Conservation (phyloP, 2,888 invertebrate genomes). For the Nematopogon swammerdamellus region DNA sequence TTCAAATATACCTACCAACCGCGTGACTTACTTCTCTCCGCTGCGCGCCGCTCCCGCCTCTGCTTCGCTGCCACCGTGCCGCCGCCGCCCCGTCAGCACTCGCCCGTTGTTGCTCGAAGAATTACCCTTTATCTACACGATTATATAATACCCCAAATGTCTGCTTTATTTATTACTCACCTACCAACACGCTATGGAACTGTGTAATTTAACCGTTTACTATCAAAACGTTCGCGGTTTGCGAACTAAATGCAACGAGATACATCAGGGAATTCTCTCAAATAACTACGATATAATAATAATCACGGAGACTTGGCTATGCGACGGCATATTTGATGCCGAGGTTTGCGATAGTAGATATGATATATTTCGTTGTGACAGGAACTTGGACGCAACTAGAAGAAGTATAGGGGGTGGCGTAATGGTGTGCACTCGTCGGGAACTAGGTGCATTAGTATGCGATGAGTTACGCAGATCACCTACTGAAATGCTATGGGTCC, state of each 20-base stretch:
- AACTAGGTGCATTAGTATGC: neutral
- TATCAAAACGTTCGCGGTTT: neutral
- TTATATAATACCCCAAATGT: too few species aligned
- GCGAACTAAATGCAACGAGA: neutral
- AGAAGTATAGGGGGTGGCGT: neutral
- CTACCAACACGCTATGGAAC: too few species aligned
- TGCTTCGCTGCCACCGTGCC: too few species aligned
- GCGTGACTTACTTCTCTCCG: too few species aligned
- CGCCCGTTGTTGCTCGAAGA: too few species aligned
- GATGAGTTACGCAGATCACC: neutral
- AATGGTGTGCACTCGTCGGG: neutral
- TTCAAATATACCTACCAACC: too few species aligned
- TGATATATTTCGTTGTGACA: conserved; percentile 2
- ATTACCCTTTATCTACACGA: too few species aligned
- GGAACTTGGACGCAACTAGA: neutral
- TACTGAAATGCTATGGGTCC: neutral
- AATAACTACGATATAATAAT: neutral
- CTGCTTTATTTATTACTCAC: too few species aligned
- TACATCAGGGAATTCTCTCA: neutral
- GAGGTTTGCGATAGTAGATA: conserved; percentile 1
- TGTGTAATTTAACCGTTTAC: neutral
- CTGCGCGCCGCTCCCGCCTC: too few species aligned
- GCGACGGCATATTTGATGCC: neutral
- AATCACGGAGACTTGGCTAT: neutral
- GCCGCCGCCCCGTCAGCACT: too few species aligned